Conservation (phyloP, 2,888 invertebrate genomes). For the Syritta pipiens region DNA sequence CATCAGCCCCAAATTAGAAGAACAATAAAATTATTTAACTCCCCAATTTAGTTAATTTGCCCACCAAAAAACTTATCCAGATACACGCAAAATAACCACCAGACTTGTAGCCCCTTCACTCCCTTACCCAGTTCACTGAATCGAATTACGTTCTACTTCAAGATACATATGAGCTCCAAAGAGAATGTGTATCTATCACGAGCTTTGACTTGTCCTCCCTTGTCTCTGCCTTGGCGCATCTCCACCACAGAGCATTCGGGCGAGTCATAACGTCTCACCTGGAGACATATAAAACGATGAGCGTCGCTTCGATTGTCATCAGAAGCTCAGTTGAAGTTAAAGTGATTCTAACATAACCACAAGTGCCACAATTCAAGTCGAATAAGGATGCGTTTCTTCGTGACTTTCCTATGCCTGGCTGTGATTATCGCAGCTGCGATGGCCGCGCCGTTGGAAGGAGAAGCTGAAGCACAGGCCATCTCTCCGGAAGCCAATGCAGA, state of each 20-base stretch:
- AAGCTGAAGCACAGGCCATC: slow-evolving; percentile 30
- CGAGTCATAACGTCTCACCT: too few species aligned
- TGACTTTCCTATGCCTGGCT: slow-evolving; percentile 63
- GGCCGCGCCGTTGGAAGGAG: slow-evolving; percentile 42
- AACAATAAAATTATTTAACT: slow-evolving; percentile 2
- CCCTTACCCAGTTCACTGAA: too few species aligned
- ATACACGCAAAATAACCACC: slow-evolving; percentile 6
- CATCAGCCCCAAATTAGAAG: neutral
- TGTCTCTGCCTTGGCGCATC: too few species aligned
- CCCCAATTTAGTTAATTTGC: slow-evolving; percentile 31
- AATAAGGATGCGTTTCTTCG: slow-evolving; percentile 70
- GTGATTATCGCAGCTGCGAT: slow-evolving; percentile 41
- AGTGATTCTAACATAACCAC: slow-evolving; percentile 35
- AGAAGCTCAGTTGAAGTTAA: slow-evolving; percentile 50
- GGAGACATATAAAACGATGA: too few species aligned
- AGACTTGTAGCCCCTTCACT: too few species aligned
- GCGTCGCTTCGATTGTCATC: slow-evolving; percentile 31
- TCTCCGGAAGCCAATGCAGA: slow-evolving; percentile 37
- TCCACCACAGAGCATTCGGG: too few species aligned
- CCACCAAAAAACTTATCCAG: slow-evolving; percentile 27
- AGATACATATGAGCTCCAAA: too few species aligned
- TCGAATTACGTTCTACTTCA: too few species aligned
- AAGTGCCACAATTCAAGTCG: neutral
- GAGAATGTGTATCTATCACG: too few species aligned
- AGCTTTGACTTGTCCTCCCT: neutral